Evolutionary conservation across 2,797 vertebrate species (phyloP).

Genomic region (Sebastes miniatus): DNA sequence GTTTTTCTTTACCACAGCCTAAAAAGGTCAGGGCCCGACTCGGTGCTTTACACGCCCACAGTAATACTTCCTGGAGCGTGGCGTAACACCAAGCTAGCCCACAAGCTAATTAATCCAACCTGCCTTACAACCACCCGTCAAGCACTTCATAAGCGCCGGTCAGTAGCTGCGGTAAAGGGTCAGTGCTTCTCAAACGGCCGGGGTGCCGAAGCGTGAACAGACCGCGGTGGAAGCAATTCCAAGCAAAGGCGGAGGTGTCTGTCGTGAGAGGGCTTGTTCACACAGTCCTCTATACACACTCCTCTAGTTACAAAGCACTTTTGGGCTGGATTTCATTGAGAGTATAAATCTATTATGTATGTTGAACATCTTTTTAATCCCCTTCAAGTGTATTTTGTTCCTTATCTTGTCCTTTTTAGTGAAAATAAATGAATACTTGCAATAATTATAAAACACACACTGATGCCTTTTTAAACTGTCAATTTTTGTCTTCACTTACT

Average conservation of each 20-base stretch:
- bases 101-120: constrained; percentile 77
- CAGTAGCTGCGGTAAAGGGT: constrained; percentile 68
- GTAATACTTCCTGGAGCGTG: constrained; percentile 52
- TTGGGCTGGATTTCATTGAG: not conserved
- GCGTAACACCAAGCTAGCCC: constrained; percentile 52
- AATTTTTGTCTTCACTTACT: not conserved
- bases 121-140: constrained; percentile 66
- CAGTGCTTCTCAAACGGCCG: constrained; percentile 66
- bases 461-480: not conserved
- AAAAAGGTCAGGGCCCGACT: constrained; percentile 63
- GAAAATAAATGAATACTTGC: not conserved
- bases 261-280: not conserved
- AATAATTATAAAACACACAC: not conserved
- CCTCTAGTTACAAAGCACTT: not conserved
- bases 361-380: not conserved
- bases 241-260: constrained; percentile 33
- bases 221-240: constrained; percentile 48
- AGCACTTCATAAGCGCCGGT: constrained; percentile 69
- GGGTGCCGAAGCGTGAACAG: constrained; percentile 61
- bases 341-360: not conserved
- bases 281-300: not conserved
- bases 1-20: constrained; percentile 55
- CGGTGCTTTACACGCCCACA: constrained; percentile 52
- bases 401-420: not conserved
- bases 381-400: not conserved